phyloP scores from a whole-genome alignment of 2,888 invertebrate species.

The Eurytoma adleriae region DNA sequence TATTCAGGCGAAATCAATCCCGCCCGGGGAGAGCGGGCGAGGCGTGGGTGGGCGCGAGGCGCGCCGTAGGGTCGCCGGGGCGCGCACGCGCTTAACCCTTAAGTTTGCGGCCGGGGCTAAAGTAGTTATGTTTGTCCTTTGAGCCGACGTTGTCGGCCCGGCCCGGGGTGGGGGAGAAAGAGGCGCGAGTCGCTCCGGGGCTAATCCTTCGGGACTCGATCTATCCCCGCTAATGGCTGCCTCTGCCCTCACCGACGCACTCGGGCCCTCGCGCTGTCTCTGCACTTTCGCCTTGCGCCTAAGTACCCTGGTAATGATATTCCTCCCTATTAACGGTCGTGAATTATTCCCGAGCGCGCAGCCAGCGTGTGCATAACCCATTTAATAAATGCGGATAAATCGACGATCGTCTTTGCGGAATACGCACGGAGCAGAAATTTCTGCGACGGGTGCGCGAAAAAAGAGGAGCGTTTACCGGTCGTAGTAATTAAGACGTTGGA shows the following conservation, averaged over 20 bases:
- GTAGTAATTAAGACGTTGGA: too few species aligned
- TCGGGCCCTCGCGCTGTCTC: conserved; percentile 54
- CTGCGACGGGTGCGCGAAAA: neutral
- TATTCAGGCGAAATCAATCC: conserved; percentile 75
- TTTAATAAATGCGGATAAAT: neutral
- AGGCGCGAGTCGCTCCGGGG: conserved; percentile 64
- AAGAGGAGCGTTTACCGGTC: too few species aligned
- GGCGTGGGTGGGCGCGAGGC: conserved; percentile 4
- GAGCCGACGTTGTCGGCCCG: conserved; percentile 66
- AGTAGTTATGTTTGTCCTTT: conserved; percentile 76
- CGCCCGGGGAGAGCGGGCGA: conserved; percentile 49
- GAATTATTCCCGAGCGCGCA: conserved; percentile 31
- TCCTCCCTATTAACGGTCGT: conserved; percentile 23
- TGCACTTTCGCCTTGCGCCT: conserved; percentile 17
- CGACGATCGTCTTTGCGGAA: neutral
- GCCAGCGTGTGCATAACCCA: neutral
- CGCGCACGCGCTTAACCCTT: conserved; percentile 75
- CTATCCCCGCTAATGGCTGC: conserved; percentile 54
- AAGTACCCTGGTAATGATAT: conserved; percentile 37
- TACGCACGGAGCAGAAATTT: neutral
- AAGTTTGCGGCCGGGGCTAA: conserved; percentile 74
- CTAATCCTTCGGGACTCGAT: conserved; percentile 72
- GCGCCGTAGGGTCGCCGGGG: conserved; percentile 51
- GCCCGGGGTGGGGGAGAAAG: conserved; percentile 23
- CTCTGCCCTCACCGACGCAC: neutral